Base-by-base conservation (phyloP, 2,888 invertebrate genomes). In the Eumacrocentrus americanus region DNA sequence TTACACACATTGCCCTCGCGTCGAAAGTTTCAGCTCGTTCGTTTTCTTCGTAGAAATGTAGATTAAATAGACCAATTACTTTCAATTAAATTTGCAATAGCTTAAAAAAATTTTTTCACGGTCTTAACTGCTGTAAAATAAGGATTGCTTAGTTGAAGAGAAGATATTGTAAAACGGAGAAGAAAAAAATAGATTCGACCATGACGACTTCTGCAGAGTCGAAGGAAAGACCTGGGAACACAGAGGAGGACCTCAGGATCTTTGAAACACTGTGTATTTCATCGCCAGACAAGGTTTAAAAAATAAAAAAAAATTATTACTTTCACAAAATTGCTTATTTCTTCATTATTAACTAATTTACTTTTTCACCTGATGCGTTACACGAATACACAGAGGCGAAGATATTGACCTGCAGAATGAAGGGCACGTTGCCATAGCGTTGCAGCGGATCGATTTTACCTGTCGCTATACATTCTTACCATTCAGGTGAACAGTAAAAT, bases 171-270 rank as follows among this genome's bases (percentile, higher is more conserved):
- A 51, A 51, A 34, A 22, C 11, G 7, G n/a, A n/a, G n/a, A n/a
- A n/a, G n/a, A n/a, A n/a, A n/a, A n/a, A n/a, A n/a, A n/a, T n/a
- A n/a, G n/a, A n/a, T 6, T 29, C 9, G 29, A 50, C 18, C n/a
- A 69, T 70, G 69, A 62, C 68, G 50, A 64, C 65, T 47, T 29
- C 67, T 60, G 71, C 71, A 53, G 70, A 71, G 46, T 70, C 71
- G 56, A 72, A 72, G 22, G 71, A 72, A 56, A 63, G 72, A 29
- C 70, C 73, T 35, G 80, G 82, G 60, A 85, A 86, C 72, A 82
- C 84, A 23, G 83, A 85, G 66, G 90, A 91, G 75, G 91, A 91
- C 79, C 90, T 91, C 88, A 86, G 86, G 75, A 85, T 90, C 65
- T 91, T 88, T 77, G 88, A 91, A 81, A 84, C 87, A 3, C 81